A percentile compares a stretch with the other conserved stretches of the same genome.
Evolutionary conservation across 2,113 vertebrate species (phyloP).

Genomic region (Limanda limanda): DNA sequence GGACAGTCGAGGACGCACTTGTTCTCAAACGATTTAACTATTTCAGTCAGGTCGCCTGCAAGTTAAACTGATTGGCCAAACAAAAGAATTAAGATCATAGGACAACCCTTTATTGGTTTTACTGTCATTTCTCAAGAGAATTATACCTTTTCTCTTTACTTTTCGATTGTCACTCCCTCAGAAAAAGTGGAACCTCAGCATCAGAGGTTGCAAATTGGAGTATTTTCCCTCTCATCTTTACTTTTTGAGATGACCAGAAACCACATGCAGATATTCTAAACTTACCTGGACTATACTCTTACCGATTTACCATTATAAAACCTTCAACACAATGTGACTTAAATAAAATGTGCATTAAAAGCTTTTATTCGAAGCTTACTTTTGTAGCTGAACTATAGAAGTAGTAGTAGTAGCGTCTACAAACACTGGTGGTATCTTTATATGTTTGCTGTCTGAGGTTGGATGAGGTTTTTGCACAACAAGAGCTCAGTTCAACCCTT

Average conservation of each 20-base stretch:
- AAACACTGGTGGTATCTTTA: slow-evolving; percentile 26
- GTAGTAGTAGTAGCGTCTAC: slow-evolving; percentile 38
- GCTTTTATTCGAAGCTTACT: slow-evolving; percentile 33
- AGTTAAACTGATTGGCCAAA: not conserved
- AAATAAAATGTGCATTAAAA: slow-evolving; percentile 41
- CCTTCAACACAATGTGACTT: slow-evolving; percentile 32
- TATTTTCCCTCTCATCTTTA: not conserved
- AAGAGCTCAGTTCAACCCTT: slow-evolving; percentile 28
- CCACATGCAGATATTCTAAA: slow-evolving; percentile 3
- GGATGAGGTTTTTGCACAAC: not conserved
- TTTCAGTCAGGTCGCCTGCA: too few species aligned
- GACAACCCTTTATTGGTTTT: not conserved
- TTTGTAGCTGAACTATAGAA: slow-evolving; percentile 57
- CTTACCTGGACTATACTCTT: too few species aligned
- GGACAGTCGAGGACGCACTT: slow-evolving; percentile 17
- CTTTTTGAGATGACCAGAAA: not conserved
- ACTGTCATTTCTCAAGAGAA: too few species aligned
- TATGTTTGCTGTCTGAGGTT: slow-evolving; percentile 34
- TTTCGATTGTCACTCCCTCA: not conserved
- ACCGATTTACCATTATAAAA: not conserved
- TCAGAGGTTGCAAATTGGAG: too few species aligned
- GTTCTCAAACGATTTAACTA: not conserved
- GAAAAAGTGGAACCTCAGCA: too few species aligned
- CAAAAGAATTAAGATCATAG: not conserved
- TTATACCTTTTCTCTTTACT: not conserved